Evolutionary conservation across 64 coral and sea anemone species (phyloP).

Genomic region (Stichodactyla helianthus): DNA sequence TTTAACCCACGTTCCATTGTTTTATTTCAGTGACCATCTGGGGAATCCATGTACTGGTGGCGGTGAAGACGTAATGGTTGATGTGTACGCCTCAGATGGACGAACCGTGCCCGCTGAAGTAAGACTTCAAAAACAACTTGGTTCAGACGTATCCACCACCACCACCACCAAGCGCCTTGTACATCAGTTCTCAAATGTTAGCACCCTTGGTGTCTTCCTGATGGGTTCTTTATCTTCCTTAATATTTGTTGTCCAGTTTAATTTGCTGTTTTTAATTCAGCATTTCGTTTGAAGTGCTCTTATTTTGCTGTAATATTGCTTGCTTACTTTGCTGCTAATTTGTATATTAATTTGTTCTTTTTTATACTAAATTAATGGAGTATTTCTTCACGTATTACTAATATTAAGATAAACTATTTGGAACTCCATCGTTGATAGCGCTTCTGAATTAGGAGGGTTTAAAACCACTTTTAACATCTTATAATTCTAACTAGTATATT

Average conservation of each 20-base stretch:
- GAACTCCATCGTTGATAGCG: no score
- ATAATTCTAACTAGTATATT: no score
- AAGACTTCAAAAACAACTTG: conserved; percentile 65
- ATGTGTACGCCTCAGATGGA: conserved; percentile 87
- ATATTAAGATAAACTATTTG: no score
- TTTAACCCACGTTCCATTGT: no score
- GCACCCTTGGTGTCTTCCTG: background rate
- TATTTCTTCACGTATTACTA: no score
- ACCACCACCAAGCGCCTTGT: conserved; percentile 61
- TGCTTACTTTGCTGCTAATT: background rate
- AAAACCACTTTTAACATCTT: no score
- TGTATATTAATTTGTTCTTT: background rate
- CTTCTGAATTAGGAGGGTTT: no score
- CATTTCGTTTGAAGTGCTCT: no score
- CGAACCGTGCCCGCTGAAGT: conserved; percentile 96
- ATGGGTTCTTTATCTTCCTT: background rate
- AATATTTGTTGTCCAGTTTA: background rate
- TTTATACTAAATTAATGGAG: no score
- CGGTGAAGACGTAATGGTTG: conserved; percentile 88
- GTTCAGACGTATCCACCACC: conserved; percentile 47
- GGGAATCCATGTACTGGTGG: conserved; percentile 76
- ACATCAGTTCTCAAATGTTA: conserved; percentile 76
- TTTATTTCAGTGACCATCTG: conserved; percentile 73
- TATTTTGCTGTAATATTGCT: background rate
- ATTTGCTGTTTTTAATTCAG: background rate